Evolutionary conservation across 2,113 vertebrate species (phyloP), one percentile per base, ranked within the genome.

Genomic region (Murina feae): DNA sequence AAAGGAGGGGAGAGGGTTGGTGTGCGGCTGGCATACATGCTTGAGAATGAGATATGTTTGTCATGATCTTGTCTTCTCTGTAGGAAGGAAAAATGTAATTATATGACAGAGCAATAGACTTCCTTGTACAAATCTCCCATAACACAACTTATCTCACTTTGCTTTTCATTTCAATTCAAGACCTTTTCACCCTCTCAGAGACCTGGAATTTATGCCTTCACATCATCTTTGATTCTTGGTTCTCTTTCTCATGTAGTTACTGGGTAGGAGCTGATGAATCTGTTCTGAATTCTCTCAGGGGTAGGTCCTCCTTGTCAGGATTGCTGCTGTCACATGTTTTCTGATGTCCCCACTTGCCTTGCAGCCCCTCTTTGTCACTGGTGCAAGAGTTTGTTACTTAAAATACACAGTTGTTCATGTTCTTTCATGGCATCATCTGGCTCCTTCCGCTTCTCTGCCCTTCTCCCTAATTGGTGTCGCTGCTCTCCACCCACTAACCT

Each of bases 121-220:
- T 58, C 72, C 60, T 12, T n/a, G 65, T 75, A 65, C 85, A 92
- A 69, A 58, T 42, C 51, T 76, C 44, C 17, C 11, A 2, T 76
- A 37, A 44, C n/a, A 58, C 11, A 51, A 11, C 72, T 88, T 81
- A 81, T 49, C 72, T 91, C 39, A 44, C 72, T 71, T 95, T 78
- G 25, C 25, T 65, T 47, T 78, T 18, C n/a, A 2, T 80, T 79
- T 86, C 69, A 65, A 6, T 82, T 63, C 35, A 58, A 86, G 55
- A 75, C 17, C 13, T 83, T 53, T 17, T 51, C 23, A n/a, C 13
- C 8, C 49, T 94, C 65, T 84, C 14, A 20, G 76, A 96, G 30
- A 66, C 63, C 39, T 9, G 4, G 60, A 55, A 68, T 47, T 30
- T 71, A 51, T 80, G 32, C 21, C 28, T 65, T 9, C 2, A 0